Conservation (phyloP, 2,797 vertebrate genomes). For the Spondyliosoma cantharus region DNA sequence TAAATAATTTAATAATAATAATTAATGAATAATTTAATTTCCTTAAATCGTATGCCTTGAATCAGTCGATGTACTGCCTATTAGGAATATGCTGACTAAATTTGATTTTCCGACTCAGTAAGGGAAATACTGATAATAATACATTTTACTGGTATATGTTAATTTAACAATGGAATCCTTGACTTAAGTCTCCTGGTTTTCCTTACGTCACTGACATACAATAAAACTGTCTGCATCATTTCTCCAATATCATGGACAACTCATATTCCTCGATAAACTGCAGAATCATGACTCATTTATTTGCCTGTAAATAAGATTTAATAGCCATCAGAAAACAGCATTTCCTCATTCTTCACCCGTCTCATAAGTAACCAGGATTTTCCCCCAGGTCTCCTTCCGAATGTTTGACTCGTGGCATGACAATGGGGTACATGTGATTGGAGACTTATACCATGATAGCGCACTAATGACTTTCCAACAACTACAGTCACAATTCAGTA, state of each 20-base stretch:
- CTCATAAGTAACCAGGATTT: no score
- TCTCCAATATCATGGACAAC: constrained; percentile 1
- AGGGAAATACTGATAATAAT: not conserved
- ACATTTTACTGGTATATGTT: not conserved
- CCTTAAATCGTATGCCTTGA: not conserved
- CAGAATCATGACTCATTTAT: constrained; percentile 46
- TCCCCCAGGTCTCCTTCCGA: no score
- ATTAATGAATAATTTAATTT: no score
- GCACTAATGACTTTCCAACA: no score
- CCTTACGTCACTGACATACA: constrained; percentile 8
- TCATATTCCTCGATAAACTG: constrained; percentile 21
- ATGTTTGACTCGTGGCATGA: no score
- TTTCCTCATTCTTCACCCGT: no score
- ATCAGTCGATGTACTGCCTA: not conserved
- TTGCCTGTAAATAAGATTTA: constrained; percentile 50
- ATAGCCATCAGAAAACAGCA: constrained; percentile 36
- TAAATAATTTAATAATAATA: no score
- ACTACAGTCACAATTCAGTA: no score
- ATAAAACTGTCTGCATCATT: constrained; percentile 1
- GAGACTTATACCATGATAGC: no score
- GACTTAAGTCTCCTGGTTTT: constrained; percentile 10
- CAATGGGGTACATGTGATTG: no score
- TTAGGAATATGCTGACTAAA: not conserved
- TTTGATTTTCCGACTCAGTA: not conserved
- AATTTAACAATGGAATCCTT: constrained; percentile 10